A percentile compares a stretch with the other conserved stretches of the same genome.
These are phyloP conservation scores for Leptothorax acervorum DNA, from an alignment of 2,888 invertebrate genomes.

Conservation along the genomic window DNA sequence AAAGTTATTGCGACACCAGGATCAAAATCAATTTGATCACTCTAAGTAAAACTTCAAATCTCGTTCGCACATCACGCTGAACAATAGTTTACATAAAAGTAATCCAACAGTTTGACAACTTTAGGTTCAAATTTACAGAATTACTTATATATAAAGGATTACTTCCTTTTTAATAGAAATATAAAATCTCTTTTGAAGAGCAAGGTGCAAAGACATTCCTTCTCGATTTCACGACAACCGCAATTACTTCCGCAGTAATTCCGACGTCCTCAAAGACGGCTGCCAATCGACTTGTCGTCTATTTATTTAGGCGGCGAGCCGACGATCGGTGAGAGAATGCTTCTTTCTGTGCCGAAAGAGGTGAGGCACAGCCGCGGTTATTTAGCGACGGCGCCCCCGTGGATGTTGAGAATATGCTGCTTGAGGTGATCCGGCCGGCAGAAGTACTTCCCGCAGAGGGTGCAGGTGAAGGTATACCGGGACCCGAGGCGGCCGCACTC, in stretches of 20 bases:
- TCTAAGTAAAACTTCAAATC: neutral
- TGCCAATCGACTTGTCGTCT: neutral
- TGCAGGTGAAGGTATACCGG: constrained; percentile 85
- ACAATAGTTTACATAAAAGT: neutral
- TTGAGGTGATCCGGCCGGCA: constrained; percentile 85
- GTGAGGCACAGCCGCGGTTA: constrained; percentile 64
- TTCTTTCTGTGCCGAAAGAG: neutral
- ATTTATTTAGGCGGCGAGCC: neutral
- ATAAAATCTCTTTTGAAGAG: constrained; percentile 7
- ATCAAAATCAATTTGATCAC: constrained; percentile 5
- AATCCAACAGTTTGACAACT: neutral
- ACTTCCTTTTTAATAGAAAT: constrained; percentile 5
- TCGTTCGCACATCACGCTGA: neutral
- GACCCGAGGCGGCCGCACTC: constrained; percentile 85
- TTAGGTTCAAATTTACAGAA: neutral
- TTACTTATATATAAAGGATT: neutral
- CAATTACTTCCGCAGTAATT: neutral
- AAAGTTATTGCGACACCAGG: neutral
- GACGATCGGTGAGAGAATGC: neutral
- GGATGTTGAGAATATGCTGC: constrained; percentile 85
- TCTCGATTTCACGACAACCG: neutral
- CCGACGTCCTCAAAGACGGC: neutral
- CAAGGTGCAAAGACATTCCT: neutral
- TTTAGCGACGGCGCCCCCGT: constrained; percentile 82
- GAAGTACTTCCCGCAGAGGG: constrained; percentile 85